Base-by-base conservation (phyloP, 2,888 invertebrate species). In the Pyralis farinalis region DNA sequence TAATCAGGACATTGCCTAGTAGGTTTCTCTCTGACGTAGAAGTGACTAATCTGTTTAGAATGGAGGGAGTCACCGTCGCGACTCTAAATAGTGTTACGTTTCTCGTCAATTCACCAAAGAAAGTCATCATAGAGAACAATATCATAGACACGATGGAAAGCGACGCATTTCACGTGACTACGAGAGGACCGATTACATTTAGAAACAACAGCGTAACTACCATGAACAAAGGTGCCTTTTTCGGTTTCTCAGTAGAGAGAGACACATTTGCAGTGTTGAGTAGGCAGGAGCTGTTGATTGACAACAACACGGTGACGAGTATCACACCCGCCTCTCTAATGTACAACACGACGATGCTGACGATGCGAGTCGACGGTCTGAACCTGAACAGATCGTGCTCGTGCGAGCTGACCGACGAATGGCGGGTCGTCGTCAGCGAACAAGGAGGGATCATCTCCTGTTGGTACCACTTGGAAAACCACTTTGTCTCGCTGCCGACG, bases 21-120 rank as follows among this genome's bases (percentile, higher is more conserved):
- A 90, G 94, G 46, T 91, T 93, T 42, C 91, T 95, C 66, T 94
- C 94, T 42, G 95, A 96, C 57, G 82, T 96, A 35, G 93, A 93
- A 58, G 92, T 96, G 28, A 90, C 89, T 37, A 89, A 93, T 56
- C 87, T 91, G 42, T 91, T 96, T 50, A 84, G 90, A 53, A 90
- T 96, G 60, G 91, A 92, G 47, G 92, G 93, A 49, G 92, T 94
- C 46, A 86, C 70, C 33, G 91, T 95, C 58, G 88, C 91, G 41
- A 89, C 86, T 49, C 76, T 96, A 34, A 90, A 91, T 54, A 93
- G 95, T 55, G 91, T 92, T 51, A 93, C 94, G 12, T 94, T 95
- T 78, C 91, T 93, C 54, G 88, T 94, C 49, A 90, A 81, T 55
- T 90, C 90, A 58, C 92, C 93, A 58, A 88, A 89, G 67, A 90